Conservation (phyloP, 2,113 vertebrate species). For the Sinocyclocheilus anshuiensis region DNA sequence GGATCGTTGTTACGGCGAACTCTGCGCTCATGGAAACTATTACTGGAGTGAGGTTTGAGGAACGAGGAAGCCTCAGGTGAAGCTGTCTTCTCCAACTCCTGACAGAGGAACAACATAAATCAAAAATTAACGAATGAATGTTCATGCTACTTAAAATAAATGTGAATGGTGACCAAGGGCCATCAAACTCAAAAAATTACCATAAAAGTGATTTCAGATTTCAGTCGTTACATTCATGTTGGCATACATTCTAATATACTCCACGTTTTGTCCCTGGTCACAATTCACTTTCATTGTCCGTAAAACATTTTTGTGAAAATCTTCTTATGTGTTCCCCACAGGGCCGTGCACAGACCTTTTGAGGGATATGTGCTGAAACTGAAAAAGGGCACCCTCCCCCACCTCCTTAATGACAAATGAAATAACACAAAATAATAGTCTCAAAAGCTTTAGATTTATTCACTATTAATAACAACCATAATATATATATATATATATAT, state of each 20-base stretch:
- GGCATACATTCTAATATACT: background rate
- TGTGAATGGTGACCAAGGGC: background rate
- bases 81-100: conserved; percentile 78
- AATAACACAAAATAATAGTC: too few species aligned
- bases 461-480: too few species aligned
- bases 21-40: conserved; percentile 65
- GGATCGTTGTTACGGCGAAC: conserved; percentile 67
- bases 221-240: background rate
- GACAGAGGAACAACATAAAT: background rate
- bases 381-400: too few species aligned
- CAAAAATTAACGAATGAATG: background rate
- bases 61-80: conserved; percentile 64
- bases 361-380: too few species aligned
- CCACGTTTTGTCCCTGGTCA: background rate
- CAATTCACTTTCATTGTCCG: background rate
- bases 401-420: too few species aligned
- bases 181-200: background rate
- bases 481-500: too few species aligned
- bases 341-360: too few species aligned
- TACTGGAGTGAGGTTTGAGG: conserved; percentile 71
- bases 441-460: too few species aligned
- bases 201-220: background rate
- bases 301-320: background rate
- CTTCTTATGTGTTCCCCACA: background rate
- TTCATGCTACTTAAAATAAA: background rate